Evolutionary conservation across 1,140 invertebrate species (phyloP), one percentile per base, ranked within the genome.

Genomic region (Lepidurus packardi): DNA sequence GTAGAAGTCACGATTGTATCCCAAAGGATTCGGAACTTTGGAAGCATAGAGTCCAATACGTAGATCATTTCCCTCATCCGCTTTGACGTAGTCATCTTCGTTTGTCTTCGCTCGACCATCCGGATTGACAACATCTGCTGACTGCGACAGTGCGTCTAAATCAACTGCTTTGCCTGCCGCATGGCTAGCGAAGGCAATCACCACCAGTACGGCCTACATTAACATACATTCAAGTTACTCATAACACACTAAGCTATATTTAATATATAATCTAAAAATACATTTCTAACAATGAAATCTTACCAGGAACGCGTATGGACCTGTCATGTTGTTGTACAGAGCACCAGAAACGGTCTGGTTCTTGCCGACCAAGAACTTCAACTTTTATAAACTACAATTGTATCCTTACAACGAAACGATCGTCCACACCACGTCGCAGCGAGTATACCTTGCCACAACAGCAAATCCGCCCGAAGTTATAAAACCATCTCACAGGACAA

Each of bases 11-110:
- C 44, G 21, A 34, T 77, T 77, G 41, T 65, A 34, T 25, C 76
- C 76, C 45, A 77, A 34, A 65, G 76, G 76, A 13, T 65, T 65
- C 24, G 65, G n/a, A 47, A 53, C 11, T 53, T 77, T 47, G 21
- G 45, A 65, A 45, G 11, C 65, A 41, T 77, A 77, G 43, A 77
- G 76, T 53, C 76, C 76, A 41, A 77, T 77, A 24, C 76, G 76
- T 41, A 25, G 76, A 0, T 77, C 2, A 7, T 16, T 24, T 8
- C 53, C 24, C 0, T 45, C 43, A 13, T 76, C 74, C 4, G 73
- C 75, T 2, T 41, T 16, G n/a, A 7, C 41, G 11, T 77, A 47
- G 25, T 42, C 16, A 41, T 41, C 21, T 4, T 77, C 76, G 9
- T 77, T 77, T 0, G 4, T 21, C 16, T 77, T 65, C 44, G 42